Base-by-base conservation (phyloP, 2,113 vertebrate species). In the Oreochromis spilurus region DNA sequence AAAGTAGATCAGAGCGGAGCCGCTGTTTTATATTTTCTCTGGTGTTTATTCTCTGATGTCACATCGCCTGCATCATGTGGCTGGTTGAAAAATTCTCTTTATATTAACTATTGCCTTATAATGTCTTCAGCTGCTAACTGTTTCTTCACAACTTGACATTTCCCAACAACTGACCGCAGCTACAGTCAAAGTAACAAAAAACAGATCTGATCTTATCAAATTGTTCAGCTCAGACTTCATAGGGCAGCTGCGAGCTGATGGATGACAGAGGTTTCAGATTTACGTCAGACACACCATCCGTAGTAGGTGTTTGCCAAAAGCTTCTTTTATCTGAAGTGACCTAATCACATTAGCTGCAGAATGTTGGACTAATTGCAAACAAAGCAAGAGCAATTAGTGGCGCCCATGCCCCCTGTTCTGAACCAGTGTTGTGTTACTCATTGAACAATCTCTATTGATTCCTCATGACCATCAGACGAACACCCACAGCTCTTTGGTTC, bases 371-470 rank as follows among this genome's bases (percentile, higher is more conserved):
- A 90, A 93, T 93, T 90, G 89, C 83, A 89, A 94, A 93, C 92
- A 90, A 92, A 95, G 92, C 79, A 24, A 31, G 57, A 87, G 89
- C 88, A 93, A 94, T 95, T 94, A 94, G 90, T 48, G 75, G 86
- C 77, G 38, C 62, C 87, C 40, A 43, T 67, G 84, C 78, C 52
- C 67, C 67, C 77, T 60, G 81, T 81, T 77, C 86, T 91, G 86
- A 84, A 86, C 52, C 11, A 36, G 36, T 16, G 26, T 82, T 29
- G 48, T 79, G 84, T 83, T 89, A 62, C 86, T 91, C 67, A 88
- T 87, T 91, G 88, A 93, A 87, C 79, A 38, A 67, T 0, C 45
- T 52, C 72, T 43, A 91, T 94, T 93, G 85, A 90, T 87, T 93
- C 82, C 65, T 82, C 31, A 40, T 36, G 12, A 83, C 48, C 81